phyloP scores from a whole-genome alignment of 2,113 vertebrate genomes.

The Excalfactoria chinensis region DNA sequence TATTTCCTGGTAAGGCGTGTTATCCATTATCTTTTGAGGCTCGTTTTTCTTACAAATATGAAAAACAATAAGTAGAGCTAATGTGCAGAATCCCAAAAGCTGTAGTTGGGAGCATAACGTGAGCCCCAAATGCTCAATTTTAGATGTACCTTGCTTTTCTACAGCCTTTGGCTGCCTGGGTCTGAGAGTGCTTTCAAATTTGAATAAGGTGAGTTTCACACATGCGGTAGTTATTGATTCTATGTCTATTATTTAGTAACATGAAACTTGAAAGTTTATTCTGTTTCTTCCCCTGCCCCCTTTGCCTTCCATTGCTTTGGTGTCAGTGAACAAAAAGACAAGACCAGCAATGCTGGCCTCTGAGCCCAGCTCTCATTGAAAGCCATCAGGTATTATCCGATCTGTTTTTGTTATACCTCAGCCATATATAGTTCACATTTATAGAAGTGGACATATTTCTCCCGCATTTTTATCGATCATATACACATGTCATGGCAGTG shows the following conservation, averaged over 20 bases:
- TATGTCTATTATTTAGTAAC: not conserved
- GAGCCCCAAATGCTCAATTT: constrained; percentile 19
- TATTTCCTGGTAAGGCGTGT: constrained; percentile 52
- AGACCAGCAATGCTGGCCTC: not conserved
- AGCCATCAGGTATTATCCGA: not conserved
- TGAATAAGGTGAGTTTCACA: not conserved
- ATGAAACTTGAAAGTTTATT: not conserved
- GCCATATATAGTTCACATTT: not conserved
- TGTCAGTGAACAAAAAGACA: not conserved
- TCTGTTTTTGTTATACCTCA: not conserved
- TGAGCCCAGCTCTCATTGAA: not conserved
- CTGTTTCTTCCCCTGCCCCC: not conserved
- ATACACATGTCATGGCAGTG: not conserved
- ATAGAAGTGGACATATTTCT: not conserved
- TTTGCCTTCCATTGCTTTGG: not conserved
- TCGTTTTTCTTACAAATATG: constrained; percentile 61
- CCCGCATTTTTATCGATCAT: accelerated
- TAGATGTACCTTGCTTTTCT: not conserved
- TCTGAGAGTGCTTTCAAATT: not conserved
- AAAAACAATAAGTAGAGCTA: constrained; percentile 31
- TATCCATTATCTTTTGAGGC: constrained; percentile 56
- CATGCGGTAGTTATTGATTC: not conserved
- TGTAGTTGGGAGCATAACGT: constrained; percentile 43
- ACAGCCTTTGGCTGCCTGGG: not conserved
- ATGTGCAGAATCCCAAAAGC: constrained; percentile 52